Evolutionary conservation across 2,888 invertebrate species (phyloP).

Genomic region (Pyrrhia umbra): DNA sequence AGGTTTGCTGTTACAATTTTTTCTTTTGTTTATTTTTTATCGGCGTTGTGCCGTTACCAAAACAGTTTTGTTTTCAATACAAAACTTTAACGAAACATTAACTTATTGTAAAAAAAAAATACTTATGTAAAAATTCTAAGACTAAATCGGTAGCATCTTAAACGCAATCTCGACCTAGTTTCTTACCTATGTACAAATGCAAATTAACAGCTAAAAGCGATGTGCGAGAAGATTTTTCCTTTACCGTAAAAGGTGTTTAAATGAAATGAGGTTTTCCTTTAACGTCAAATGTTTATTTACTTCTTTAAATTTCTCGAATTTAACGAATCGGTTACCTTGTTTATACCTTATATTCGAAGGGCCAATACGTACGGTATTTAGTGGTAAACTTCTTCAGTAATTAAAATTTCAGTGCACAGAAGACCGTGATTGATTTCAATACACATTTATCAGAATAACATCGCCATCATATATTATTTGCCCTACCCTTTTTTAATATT

Average conservation of each 20-base stretch:
- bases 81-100: conserved; percentile 36
- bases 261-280: conserved; percentile 35
- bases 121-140: conserved; percentile 10
- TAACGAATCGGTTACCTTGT: too few species aligned
- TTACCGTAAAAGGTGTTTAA: conserved; percentile 33
- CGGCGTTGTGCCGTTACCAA: conserved; percentile 31
- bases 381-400: conserved; percentile 6
- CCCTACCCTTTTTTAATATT: too few species aligned
- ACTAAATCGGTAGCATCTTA: conserved; percentile 7
- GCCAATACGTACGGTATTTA: background rate
- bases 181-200: conserved; percentile 21
- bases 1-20: conserved; percentile 53
- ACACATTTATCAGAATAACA: too few species aligned
- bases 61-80: conserved; percentile 54
- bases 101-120: conserved; percentile 6
- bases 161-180: conserved; percentile 40
- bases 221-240: conserved; percentile 16
- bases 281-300: conserved; percentile 33
- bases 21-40: conserved; percentile 57
- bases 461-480: too few species aligned
- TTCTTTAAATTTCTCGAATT: conserved; percentile 18
- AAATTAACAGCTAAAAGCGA: conserved; percentile 37
- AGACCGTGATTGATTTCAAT: too few species aligned
- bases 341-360: conserved; percentile 20
- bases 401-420: too few species aligned